Percentiles rank a stretch among this genome's conserved stretches.
These are phyloP conservation scores for Cephalopachus bancanus DNA, from an alignment of 2,797 vertebrate genomes.

Conservation along the genomic window DNA sequence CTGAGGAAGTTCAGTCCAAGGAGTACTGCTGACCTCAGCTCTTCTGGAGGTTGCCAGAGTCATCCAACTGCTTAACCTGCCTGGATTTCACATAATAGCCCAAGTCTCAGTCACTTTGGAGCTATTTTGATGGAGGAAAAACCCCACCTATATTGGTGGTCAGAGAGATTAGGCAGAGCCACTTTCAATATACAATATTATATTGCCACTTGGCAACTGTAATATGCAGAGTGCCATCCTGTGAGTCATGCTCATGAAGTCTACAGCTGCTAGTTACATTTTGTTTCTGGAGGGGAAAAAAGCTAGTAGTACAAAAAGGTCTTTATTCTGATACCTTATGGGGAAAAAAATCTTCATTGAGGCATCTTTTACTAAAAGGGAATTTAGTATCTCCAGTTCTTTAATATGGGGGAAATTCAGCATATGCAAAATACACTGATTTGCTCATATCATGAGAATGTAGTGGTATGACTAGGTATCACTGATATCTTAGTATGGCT, in stretches of 20 bases:
- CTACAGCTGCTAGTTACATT: constrained; percentile 72
- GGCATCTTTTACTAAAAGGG: not conserved
- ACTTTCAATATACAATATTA: constrained; percentile 59
- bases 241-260: constrained; percentile 60
- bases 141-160: constrained; percentile 64
- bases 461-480: not conserved
- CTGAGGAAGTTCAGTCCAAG: constrained; percentile 2
- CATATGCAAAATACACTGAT: constrained; percentile 43
- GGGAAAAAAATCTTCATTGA: constrained; percentile 9
- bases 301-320: constrained; percentile 43
- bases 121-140: constrained; percentile 64
- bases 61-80: constrained; percentile 42
- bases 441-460: not conserved
- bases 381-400: constrained; percentile 13
- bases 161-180: constrained; percentile 62
- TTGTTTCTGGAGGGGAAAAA: constrained; percentile 33
- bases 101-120: constrained; percentile 31
- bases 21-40: constrained; percentile 59
- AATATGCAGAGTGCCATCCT: constrained; percentile 55
- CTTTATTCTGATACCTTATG: constrained; percentile 54
- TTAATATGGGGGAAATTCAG: constrained; percentile 10
- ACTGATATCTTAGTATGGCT: constrained; percentile 32
- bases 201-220: constrained; percentile 65
- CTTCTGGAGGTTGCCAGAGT: constrained; percentile 37
- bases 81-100: not conserved